Conservation (phyloP, 2,888 invertebrate genomes). For the Heliconius hortense region DNA sequence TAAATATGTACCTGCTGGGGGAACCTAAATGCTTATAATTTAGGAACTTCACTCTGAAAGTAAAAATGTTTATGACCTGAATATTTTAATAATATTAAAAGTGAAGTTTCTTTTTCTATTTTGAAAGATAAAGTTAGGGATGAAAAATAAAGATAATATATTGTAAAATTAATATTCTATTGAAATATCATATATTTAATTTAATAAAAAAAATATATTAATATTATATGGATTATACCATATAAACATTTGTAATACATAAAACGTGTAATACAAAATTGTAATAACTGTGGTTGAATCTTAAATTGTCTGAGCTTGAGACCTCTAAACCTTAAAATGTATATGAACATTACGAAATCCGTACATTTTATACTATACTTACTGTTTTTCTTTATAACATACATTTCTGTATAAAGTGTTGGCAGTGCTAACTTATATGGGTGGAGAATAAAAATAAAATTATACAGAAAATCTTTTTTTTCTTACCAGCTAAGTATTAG, state of each 20-base stretch:
- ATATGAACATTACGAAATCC: too few relatives aligned
- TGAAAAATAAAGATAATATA: not conserved
- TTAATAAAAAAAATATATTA: too few relatives aligned
- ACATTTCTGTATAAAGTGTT: too few relatives aligned
- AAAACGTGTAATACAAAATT: not conserved
- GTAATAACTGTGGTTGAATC: not conserved
- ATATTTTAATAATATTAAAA: slow-evolving; percentile 1
- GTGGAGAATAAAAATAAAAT: not conserved
- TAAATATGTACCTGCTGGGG: slow-evolving; percentile 47
- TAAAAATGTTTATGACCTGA: slow-evolving; percentile 7
- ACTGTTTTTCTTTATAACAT: too few relatives aligned
- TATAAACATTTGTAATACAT: too few relatives aligned
- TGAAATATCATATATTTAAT: not conserved
- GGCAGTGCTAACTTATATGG: too few relatives aligned
- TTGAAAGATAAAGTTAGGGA: too few relatives aligned
- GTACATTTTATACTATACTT: too few relatives aligned
- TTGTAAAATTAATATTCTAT: not conserved
- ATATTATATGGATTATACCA: too few relatives aligned
- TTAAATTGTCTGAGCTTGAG: not conserved
- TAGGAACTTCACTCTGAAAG: slow-evolving; percentile 29
- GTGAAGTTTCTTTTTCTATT: too few relatives aligned
- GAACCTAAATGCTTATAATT: slow-evolving; percentile 44
- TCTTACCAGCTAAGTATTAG: too few relatives aligned
- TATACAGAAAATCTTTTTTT: not conserved
- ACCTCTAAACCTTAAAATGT: too few relatives aligned